Evolutionary conservation across 2,888 invertebrate species (phyloP), one percentile per base, ranked within the genome.

Genomic region (Harpalus rubripes): DNA sequence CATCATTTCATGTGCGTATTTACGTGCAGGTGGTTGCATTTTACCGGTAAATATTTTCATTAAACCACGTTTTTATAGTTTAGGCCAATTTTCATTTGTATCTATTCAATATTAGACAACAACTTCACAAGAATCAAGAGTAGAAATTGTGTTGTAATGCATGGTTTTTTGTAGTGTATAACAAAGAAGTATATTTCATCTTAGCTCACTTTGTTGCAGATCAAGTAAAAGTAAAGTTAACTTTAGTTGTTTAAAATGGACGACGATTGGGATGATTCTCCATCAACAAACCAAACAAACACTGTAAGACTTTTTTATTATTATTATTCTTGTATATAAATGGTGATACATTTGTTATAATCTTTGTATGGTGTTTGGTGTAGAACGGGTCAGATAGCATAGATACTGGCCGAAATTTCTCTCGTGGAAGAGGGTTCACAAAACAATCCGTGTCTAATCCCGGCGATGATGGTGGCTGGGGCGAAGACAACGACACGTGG

Each of bases 211-310:
- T 61, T 81, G 22, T 82, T 74, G 26, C 72, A 82, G 82, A 56
- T 82, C 22, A 22, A 22, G n/a, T n/a, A n/a, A 6, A 59, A 39
- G 6, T n/a, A 26, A 56, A 22, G 32, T 32, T 32, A 32, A 32
- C 0, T 32, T 5, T 32, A 32, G 32, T 32, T 4, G 32, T 6
- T 32, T 32, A 32, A 22, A 80, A 93, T 93, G 93, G 93, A 92
- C 89, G 93, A 93, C 86, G 93, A 93, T 85, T 93, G 93, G 93
- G 93, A 93, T 89, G 87, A 89, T 86, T 87, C 90, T 85, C 90
- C 90, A 86, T 88, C 90, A 87, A 41, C 39, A 39, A 39, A 68
- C 16, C 88, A 90, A 87, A 41, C 39, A 39, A 39, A 68, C 16
- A 68, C 41, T 5, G 68, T 68, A 68, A 68, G 68, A 15, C 12